Evolutionary conservation across 2,888 invertebrate species (phyloP).

Genomic region (Apotomis capreana): DNA sequence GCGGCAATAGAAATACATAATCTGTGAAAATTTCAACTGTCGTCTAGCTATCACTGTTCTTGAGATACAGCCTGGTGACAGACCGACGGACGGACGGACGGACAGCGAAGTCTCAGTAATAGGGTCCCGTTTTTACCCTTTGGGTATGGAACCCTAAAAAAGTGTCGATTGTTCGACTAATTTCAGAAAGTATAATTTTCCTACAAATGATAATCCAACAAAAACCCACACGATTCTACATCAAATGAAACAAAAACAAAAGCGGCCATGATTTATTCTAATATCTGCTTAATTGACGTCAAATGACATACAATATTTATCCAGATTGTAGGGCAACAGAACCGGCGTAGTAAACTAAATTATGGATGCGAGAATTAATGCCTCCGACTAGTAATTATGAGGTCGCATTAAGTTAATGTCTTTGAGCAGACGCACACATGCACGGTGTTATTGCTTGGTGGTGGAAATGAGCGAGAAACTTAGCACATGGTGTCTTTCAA

Average conservation of each 20-base stretch:
- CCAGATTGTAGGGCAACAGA: slow-evolving; percentile 79
- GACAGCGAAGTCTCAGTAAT: no score
- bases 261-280: slow-evolving; percentile 61
- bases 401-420: slow-evolving; percentile 82
- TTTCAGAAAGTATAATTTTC: no score
- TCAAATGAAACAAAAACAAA: slow-evolving; percentile 12
- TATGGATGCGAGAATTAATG: slow-evolving; percentile 83
- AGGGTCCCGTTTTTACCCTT: no score
- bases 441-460: slow-evolving; percentile 21
- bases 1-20: no score
- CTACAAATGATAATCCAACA: neutral
- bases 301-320: slow-evolving; percentile 76
- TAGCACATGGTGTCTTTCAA: neutral
- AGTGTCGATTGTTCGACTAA: no score
- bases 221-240: neutral
- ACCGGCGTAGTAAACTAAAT: slow-evolving; percentile 82
- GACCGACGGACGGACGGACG: no score
- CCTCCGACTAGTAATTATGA: slow-evolving; percentile 80
- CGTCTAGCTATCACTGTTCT: no score
- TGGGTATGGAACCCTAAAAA: no score
- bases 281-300: slow-evolving; percentile 73
- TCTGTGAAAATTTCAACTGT: no score
- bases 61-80: no score
- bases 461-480: neutral
- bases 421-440: slow-evolving; percentile 66